Base-by-base conservation (phyloP, 2,797 vertebrate genomes). In the Champsocephalus esox region DNA sequence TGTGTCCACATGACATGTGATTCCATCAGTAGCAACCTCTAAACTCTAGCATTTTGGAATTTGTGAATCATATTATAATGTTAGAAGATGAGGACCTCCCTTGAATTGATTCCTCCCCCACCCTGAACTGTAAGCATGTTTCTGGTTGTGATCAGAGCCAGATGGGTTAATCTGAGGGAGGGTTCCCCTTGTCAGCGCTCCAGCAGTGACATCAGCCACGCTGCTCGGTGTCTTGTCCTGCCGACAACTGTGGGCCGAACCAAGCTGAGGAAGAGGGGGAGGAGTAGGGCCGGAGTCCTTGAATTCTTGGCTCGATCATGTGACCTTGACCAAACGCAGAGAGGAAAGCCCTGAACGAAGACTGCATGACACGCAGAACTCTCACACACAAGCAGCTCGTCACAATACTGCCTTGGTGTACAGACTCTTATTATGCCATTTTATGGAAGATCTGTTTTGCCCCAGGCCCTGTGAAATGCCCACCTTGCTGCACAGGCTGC, bases 151-250 rank as follows among this genome's bases (percentile, higher is more conserved):
- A 44, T 83, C 66, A 46, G 79, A 79, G 64, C 16, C 75, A 72
- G 77, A 83, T 59, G 54, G 76, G 52, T 80, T 83, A 79, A 85
- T 76, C 58, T 68, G 79, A 87, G 90, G 86, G 88, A 89, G 88
- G 87, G 85, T 88, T 92, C 80, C 83, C 86, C 80, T 80, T 86
- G 88, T 87, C 84, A 69, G 71, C 63, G 62, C 41, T 87, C 91
- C 90, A 92, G 81, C 68, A 8, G 68, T 94, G 93, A 94, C 88
- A 88, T 93, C 87, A 92, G 82, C 84, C 79, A 74, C 19, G 32
- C 58, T 84, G 85, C 81, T 85, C 66, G 32, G 72, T 71, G 70
- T 88, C 79, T 87, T 74, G 76, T 86, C 83, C 48, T 82, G 12
- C 0, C 0, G 81, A 79, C 68, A 67, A 67, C 75, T 46, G 71